Evolutionary conservation across 2,888 invertebrate genomes (phyloP), one percentile per base, ranked within the genome.

Genomic region (Dicyrtoma fusca): DNA sequence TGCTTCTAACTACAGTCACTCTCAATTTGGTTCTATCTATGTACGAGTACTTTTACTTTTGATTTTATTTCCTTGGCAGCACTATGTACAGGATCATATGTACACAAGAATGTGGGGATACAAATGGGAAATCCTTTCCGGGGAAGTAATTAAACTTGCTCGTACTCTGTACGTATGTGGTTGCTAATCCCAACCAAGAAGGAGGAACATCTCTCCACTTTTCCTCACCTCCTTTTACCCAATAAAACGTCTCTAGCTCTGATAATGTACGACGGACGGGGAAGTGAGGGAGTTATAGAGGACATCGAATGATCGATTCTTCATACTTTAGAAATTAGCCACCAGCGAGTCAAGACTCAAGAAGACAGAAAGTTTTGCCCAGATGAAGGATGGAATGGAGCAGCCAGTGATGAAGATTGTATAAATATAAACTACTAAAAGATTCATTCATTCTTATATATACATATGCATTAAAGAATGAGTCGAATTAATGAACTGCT

Each of bases 141-240:
- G n/a, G n/a, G n/a, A n/a, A n/a, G 57, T 68, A 68, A 68, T 68
- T 68, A 68, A 68, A 57, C 44, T 57, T 53, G 26, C 51, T 66
- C 53, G 23, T 44, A 68, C n/a, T n/a, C n/a, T n/a, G n/a, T n/a
- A n/a, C n/a, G n/a, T n/a, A n/a, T n/a, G 57, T 57, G 68, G 68
- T 42, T 55, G 68, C 53, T 66, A 51, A 66, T 66, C 53, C 66
- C 17, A 53, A 53, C 19, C 55, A 34, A 34, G 19, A 34, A 21
- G 21, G 42, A 55, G 42, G 53, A 3, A n/a, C 11, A 34, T 49
- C 19, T 49, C 49, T 49, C 49, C 49, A 6, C 11, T 19, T 42
- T 42, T 42, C 17, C 62, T 5, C 62, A 62, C 19, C n/a, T 42
- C 11, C n/a, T 44, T 34, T 42, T 19, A 34, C 66, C 53, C 55